These are phyloP conservation scores for Tadarida brasiliensis DNA, from an alignment of 2,797 vertebrate species.

Conservation along the genomic window DNA sequence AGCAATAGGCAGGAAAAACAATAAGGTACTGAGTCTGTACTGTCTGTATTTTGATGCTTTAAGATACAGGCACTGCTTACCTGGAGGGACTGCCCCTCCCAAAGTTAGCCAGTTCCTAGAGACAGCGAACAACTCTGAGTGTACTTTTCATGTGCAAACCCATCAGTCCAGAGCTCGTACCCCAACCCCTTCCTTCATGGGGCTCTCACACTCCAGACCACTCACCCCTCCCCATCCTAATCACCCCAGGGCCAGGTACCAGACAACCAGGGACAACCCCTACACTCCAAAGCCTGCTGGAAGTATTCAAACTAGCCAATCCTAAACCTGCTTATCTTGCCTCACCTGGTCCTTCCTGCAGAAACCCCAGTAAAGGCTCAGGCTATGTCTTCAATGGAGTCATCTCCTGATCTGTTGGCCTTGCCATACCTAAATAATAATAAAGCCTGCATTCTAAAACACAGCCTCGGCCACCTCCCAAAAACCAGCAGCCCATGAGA, in stretches of 20 bases:
- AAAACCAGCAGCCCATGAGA: background rate
- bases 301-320: background rate
- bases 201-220: background rate
- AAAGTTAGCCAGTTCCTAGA: background rate
- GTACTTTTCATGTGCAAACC: background rate
- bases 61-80: background rate
- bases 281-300: background rate
- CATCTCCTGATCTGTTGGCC: background rate
- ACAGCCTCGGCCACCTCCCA: background rate
- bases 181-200: background rate
- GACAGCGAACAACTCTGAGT: background rate
- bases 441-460: background rate
- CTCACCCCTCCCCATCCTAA: background rate
- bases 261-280: background rate
- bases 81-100: background rate
- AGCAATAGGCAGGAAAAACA: background rate
- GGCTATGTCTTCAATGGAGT: background rate
- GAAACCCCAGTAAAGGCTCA: background rate
- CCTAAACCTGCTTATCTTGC: background rate
- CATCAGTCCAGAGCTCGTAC: background rate
- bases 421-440: background rate
- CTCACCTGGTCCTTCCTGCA: background rate
- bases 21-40: background rate
- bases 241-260: background rate
- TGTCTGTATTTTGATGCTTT: background rate